phyloP scores from a whole-genome alignment of 1,140 invertebrate species.

The Lasioglossum baleicum region DNA sequence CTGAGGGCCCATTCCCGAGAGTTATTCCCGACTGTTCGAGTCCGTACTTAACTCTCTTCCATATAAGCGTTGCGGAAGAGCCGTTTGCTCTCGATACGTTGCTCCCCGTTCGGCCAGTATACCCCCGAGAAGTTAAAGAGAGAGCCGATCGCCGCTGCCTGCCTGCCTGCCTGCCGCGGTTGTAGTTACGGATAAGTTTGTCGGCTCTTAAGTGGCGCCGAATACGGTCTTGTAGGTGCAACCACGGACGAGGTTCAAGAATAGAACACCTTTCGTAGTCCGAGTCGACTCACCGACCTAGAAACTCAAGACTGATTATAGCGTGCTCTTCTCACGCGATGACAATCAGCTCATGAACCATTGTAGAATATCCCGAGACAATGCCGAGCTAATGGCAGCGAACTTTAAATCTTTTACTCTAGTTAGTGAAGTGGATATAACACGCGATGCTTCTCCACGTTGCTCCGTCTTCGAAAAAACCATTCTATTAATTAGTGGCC shows the following conservation, averaged over 20 bases:
- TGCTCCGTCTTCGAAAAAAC: too few species aligned
- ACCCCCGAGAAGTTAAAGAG: slow-evolving; percentile 32
- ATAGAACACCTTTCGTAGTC: neutral
- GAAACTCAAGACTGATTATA: too few species aligned
- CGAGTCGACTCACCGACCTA: too few species aligned
- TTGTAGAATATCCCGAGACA: too few species aligned
- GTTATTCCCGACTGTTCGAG: slow-evolving; percentile 39
- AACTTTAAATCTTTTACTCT: too few species aligned
- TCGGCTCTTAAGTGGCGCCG: slow-evolving; percentile 62
- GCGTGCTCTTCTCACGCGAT: too few species aligned
- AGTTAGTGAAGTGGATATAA: too few species aligned
- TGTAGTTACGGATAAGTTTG: slow-evolving; percentile 56
- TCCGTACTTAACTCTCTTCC: slow-evolving; percentile 51
- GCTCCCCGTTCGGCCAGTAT: slow-evolving; percentile 11
- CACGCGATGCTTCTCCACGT: too few species aligned
- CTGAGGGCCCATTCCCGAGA: slow-evolving; percentile 42
- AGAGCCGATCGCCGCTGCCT: neutral
- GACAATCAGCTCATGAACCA: too few species aligned
- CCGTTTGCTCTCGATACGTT: slow-evolving; percentile 60
- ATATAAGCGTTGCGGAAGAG: slow-evolving; percentile 63
- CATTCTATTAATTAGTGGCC: too few species aligned
- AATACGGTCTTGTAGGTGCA: slow-evolving; percentile 57
- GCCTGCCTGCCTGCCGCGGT: slow-evolving; percentile 1
- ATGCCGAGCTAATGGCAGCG: too few species aligned
- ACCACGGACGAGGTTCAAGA: slow-evolving; percentile 9